A percentile compares a stretch with the other conserved stretches of the same genome.
phyloP scores from a whole-genome alignment of 1,140 invertebrate species.

The Luehdorfia chinensis region DNA sequence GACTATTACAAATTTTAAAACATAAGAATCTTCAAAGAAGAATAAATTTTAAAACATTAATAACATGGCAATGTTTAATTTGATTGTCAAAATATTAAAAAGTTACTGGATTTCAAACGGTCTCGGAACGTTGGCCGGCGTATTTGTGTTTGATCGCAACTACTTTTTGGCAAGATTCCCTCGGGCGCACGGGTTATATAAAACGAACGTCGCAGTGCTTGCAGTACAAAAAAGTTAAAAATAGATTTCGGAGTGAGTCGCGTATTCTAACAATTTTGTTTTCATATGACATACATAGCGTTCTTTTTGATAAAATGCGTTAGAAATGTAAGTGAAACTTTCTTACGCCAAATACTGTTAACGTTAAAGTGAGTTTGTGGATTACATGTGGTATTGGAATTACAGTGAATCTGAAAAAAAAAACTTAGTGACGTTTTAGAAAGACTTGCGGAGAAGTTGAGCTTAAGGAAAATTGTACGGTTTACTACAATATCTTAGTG shows the following conservation, averaged over 20 bases:
- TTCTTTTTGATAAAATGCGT: constrained; percentile 39
- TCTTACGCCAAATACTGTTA: constrained; percentile 53
- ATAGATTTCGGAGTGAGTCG: constrained; percentile 71
- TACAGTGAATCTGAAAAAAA: constrained; percentile 16
- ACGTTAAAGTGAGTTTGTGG: constrained; percentile 58
- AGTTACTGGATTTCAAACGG: constrained; percentile 58
- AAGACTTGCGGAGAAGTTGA: too few relatives aligned
- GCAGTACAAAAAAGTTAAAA: constrained; percentile 67
- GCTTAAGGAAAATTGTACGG: too few relatives aligned
- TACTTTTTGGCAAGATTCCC: constrained; percentile 72
- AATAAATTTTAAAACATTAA: too few relatives aligned
- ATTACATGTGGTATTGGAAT: constrained; percentile 27
- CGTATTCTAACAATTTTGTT: constrained; percentile 71
- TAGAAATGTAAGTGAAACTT: constrained; percentile 68
- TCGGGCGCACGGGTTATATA: constrained; percentile 59
- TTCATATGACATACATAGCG: constrained; percentile 68
- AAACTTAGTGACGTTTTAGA: too few relatives aligned
- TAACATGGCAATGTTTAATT: constrained; percentile 18
- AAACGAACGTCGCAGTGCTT: constrained; percentile 56
- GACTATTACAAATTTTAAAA: too few relatives aligned
- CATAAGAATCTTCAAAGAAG: too few relatives aligned
- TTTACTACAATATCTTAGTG: too few relatives aligned
- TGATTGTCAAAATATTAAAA: constrained; percentile 49
- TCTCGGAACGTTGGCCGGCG: constrained; percentile 38
- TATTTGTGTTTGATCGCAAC: constrained; percentile 45